Evolutionary conservation across 2,797 vertebrate genomes (phyloP).

Genomic region (Onychomys torridus): DNA sequence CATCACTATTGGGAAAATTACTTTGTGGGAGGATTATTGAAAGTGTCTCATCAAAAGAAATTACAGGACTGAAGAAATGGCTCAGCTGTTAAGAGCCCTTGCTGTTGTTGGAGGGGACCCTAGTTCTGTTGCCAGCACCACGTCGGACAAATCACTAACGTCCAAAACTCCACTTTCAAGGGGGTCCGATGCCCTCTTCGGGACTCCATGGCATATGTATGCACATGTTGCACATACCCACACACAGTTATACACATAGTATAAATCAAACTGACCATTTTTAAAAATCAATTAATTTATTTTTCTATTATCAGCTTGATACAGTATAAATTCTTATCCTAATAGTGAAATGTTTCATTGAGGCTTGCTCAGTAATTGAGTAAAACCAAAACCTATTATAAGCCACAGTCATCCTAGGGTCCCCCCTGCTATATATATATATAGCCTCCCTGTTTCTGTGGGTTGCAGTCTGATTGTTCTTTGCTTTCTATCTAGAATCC

Average conservation of each 20-base stretch:
- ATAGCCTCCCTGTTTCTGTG: no score
- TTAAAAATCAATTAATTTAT: no score
- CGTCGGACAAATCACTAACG: no score
- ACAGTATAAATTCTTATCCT: no score
- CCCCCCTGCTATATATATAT: no score
- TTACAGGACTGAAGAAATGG: neutral
- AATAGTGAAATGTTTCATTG: no score
- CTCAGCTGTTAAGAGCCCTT: neutral
- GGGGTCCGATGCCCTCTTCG: neutral
- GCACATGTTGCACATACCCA: neutral
- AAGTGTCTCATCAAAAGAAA: neutral
- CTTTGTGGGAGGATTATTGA: neutral
- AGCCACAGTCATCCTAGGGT: no score
- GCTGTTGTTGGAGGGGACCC: neutral
- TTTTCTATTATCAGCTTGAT: no score
- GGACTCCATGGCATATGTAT: neutral
- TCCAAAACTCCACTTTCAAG: neutral
- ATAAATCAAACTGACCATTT: neutral
- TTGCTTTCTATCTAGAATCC: no score
- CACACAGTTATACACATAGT: neutral
- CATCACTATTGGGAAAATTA: neutral
- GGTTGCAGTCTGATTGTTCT: no score
- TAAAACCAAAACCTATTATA: no score
- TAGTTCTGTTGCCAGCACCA: neutral
- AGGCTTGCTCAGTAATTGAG: no score